These are phyloP conservation scores for Todiramphus chloris DNA, from an alignment of 2,113 vertebrate genomes.

Conservation along the genomic window DNA sequence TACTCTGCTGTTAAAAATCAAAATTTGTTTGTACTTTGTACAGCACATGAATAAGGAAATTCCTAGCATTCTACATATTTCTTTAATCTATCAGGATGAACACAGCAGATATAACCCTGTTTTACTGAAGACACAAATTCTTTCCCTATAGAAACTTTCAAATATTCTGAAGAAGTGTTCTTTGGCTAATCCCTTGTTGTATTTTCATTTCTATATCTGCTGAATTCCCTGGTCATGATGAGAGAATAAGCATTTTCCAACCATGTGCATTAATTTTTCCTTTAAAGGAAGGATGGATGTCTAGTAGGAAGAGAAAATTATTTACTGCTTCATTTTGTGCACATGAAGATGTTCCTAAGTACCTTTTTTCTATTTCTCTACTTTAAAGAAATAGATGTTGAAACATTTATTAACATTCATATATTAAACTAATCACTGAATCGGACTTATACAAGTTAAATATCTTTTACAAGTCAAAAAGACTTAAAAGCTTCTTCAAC, in stretches of 20 bases:
- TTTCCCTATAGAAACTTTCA: not conserved
- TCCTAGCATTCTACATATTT: not conserved
- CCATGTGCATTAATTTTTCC: rapidly evolving
- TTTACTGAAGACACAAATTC: not conserved
- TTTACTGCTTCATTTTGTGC: not conserved
- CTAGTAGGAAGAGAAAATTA: not conserved
- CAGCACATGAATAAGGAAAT: not conserved
- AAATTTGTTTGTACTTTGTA: not conserved
- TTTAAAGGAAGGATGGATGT: not conserved
- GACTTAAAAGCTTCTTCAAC: not conserved
- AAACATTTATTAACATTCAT: not conserved
- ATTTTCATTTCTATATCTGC: not conserved
- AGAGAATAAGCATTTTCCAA: not conserved
- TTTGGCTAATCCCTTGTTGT: not conserved
- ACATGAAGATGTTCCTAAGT: not conserved
- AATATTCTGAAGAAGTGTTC: not conserved
- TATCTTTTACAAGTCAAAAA: not conserved
- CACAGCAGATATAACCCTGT: not conserved
- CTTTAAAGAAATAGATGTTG: not conserved
- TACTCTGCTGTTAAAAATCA: not conserved
- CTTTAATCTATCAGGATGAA: not conserved
- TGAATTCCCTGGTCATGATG: not conserved
- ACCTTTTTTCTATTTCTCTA: not conserved
- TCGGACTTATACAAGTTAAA: not conserved
- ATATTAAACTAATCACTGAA: not conserved